Evolutionary conservation across 2,797 vertebrate genomes (phyloP), one percentile per base, ranked within the genome.

Genomic region (Heliangelus exortis): DNA sequence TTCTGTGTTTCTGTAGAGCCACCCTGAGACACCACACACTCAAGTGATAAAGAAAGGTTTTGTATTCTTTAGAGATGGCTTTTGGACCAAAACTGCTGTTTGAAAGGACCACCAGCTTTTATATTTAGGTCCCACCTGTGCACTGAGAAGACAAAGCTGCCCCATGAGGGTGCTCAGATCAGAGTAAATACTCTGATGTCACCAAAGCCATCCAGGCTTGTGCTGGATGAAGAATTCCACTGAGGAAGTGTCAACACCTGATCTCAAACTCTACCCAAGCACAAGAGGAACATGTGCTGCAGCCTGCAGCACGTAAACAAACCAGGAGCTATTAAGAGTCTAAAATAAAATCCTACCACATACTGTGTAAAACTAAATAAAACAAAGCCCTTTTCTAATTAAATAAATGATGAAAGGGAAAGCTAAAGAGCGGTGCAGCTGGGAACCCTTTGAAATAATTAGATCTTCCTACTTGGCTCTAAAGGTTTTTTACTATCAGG

Each of bases 391-490:
- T 72, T 93, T 85, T 59, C 94, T 91, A 90, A 96, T 96, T 94
- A 94, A 92, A 90, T 55, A 77, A 88, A 94, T 75, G 68, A 93
- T 95, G 85, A 97, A 97, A 96, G 71, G 81, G 77, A 77, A 92
- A 75, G 53, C 67, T 82, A 84, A 92, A 80, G 62, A 96, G 62
- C 1, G 0, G 54, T 96, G 86, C 94, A 94, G 95, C 95, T 95
- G 95, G 82, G 72, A 94, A 93, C 48, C 74, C 83, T 92, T 90
- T 96, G 89, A 93, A 96, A 95, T 96, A 90, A 96, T 96, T 97
- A 97, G 96, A 96, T 96, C 94, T 96, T 96, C 96, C 95, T 94
- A 96, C 79, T 96, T 90, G 73, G 71, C 87, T 91, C 76, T 76
- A 66, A 92, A 84, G 83, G 39, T 89, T 89, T 95, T 93, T 89